Conservation (phyloP, 2,888 invertebrate species). For the Catonia carolina region DNA sequence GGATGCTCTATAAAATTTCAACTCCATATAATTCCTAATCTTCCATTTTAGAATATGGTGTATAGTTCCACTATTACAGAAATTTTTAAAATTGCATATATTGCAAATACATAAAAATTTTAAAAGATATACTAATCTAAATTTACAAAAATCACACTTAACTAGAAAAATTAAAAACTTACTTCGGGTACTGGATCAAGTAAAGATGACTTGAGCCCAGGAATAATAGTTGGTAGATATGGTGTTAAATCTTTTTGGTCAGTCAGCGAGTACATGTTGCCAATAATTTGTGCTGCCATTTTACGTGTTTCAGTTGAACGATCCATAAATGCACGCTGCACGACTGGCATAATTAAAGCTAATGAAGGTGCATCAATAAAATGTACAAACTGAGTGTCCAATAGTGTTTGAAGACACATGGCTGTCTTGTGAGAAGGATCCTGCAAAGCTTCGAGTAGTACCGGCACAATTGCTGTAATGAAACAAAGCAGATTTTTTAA, state of each 20-base stretch:
- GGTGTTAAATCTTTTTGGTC: constrained; percentile 98
- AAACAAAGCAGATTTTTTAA: no score
- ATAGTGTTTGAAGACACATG: constrained; percentile 80
- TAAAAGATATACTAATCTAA: no score
- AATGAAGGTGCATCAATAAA: constrained; percentile 98
- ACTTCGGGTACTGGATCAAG: constrained; percentile 97
- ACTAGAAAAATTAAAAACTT: no score
- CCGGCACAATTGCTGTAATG: constrained; percentile 68
- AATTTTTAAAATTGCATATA: no score
- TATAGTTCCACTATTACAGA: no score
- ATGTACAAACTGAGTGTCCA: constrained; percentile 97
- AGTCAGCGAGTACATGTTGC: constrained; percentile 98
- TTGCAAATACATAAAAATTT: no score
- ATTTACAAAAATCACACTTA: no score
- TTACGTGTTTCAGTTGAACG: constrained; percentile 96
- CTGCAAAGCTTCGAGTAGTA: constrained; percentile 82
- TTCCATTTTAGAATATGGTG: no score
- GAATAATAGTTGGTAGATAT: constrained; percentile 92
- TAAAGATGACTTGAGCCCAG: constrained; percentile 90
- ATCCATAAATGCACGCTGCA: constrained; percentile 95
- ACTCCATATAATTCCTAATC: no score
- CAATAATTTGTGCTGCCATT: constrained; percentile 99
- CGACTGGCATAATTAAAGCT: constrained; percentile 98
- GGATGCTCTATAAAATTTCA: no score
- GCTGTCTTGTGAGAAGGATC: constrained; percentile 95